Percentiles rank a stretch among this genome's conserved stretches.
These are phyloP conservation scores for Watsonalla cultraria DNA, from an alignment of 2,888 invertebrate species.

Conservation along the genomic window DNA sequence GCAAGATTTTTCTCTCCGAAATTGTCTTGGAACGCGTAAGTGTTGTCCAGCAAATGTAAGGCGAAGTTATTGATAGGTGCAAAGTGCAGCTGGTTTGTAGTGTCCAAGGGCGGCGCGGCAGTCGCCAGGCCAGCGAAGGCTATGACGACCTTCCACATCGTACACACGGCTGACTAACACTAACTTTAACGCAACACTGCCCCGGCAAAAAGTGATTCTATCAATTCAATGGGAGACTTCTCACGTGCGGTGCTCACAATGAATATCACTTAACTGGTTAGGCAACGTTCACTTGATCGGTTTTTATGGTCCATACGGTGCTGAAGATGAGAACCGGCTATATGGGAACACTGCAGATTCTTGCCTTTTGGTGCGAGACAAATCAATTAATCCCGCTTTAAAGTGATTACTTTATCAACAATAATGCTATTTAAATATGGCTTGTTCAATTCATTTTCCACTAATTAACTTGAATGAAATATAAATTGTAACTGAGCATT, in stretches of 20 bases:
- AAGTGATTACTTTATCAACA: not conserved
- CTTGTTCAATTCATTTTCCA: not conserved
- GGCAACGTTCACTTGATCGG: constrained; percentile 36
- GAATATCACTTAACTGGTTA: constrained; percentile 54
- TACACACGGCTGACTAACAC: constrained; percentile 29
- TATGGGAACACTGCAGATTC: constrained; percentile 7
- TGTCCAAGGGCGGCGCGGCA: constrained; percentile 38
- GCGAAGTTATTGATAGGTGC: constrained; percentile 57
- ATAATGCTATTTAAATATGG: not conserved
- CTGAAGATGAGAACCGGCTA: constrained; percentile 7
- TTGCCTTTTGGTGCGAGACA: constrained; percentile 1
- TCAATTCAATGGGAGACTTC: constrained; percentile 43
- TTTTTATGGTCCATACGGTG: constrained; percentile 18
- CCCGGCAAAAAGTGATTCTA: constrained; percentile 34
- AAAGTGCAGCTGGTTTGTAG: constrained; percentile 31
- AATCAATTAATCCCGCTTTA: constrained; percentile 2
- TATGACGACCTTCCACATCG: constrained; percentile 46
- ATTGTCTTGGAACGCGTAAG: constrained; percentile 56
- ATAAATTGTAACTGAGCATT: not conserved
- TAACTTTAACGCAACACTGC: constrained; percentile 39
- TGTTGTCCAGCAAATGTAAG: constrained; percentile 54
- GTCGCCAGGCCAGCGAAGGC: constrained; percentile 36
- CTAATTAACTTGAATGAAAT: not conserved
- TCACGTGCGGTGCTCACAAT: constrained; percentile 52
- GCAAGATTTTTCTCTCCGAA: constrained; percentile 57